Percentiles rank a stretch among this genome's conserved stretches.
phyloP scores from a whole-genome alignment of 2,113 vertebrate genomes.

The Heloderma charlesbogerti region DNA sequence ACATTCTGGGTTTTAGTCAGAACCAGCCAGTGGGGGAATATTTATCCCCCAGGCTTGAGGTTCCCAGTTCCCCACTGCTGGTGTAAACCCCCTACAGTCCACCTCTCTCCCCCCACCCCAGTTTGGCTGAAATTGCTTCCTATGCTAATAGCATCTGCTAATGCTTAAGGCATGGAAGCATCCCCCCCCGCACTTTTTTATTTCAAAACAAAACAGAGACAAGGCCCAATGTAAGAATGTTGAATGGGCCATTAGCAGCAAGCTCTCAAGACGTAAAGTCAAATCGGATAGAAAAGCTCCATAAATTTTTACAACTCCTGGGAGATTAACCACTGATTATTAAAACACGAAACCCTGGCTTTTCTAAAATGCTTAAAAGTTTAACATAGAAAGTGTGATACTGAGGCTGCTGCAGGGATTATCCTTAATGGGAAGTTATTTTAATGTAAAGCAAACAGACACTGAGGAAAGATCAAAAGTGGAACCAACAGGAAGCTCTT shows the following conservation, averaged over 20 bases:
- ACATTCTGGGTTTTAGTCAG: no score
- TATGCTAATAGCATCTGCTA: constrained; percentile 62
- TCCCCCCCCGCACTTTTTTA: constrained; percentile 51
- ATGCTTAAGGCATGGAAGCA: constrained; percentile 39
- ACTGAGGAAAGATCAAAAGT: constrained; percentile 68
- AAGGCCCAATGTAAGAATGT: constrained; percentile 57
- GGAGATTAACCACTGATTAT: constrained; percentile 71
- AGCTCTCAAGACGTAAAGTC: constrained; percentile 72
- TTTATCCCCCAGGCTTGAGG: no score
- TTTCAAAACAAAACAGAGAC: constrained; percentile 49
- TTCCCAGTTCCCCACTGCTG: background rate
- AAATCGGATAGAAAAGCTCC: constrained; percentile 74
- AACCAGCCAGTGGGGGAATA: no score
- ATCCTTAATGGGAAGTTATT: constrained; percentile 74
- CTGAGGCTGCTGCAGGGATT: constrained; percentile 70
- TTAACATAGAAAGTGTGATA: constrained; percentile 73
- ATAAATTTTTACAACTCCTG: constrained; percentile 76
- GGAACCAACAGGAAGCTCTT: constrained; percentile 58
- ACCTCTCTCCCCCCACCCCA: background rate
- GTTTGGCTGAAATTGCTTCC: constrained; percentile 50
- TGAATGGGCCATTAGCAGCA: constrained; percentile 71
- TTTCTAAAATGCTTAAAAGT: constrained; percentile 73
- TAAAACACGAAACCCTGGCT: constrained; percentile 75
- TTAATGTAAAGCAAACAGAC: constrained; percentile 75
- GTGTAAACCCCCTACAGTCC: background rate